Evolutionary conservation across 2,888 invertebrate genomes (phyloP), one percentile per base, ranked within the genome.

Genomic region (Meteorus colon): DNA sequence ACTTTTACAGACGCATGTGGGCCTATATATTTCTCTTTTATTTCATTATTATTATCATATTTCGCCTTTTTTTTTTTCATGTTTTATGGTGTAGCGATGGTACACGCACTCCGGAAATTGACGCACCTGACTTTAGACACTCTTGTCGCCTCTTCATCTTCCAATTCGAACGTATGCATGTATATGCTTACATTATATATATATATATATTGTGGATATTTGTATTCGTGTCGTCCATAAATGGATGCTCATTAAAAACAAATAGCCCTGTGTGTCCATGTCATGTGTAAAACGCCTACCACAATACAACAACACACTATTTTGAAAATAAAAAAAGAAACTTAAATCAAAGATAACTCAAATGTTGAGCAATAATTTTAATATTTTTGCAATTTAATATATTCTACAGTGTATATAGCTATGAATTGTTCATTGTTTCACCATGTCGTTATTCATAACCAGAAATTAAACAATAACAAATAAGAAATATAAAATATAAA

Each of bases 1-100:
- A 74, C 65, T 78, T 78, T 75, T 75, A 76, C 74, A 78, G 74
- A 69, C 74, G 34, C 65, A 72, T 66, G 72, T 74, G 74, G 74
- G 65, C 41, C 65, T 65, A 65, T 24, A 41, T 65, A 31, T 41
- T 24, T 48, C 19, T n/a, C 24, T n/a, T 55, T 37, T 27, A 29
- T 48, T 29, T 19, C 41, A 27, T 24, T 48, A 48, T 48, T 48
- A 48, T 48, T 4, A 48, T 48, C 5, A 31, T 37, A 41, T 19
- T 65, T 8, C 5, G 27, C 37, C 48, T 14, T 69, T 51, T 4
- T 69, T 68, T 4, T 16, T 41, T n/a, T 69, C 12, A 19, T 29
- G 14, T 14, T 31, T 65, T 19, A 37, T 65, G n/a, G 1, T 63
- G 63, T 63, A n/a, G n/a, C n/a, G 27, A 12, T 5, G 16, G 27